Evolutionary conservation across 2,888 invertebrate genomes (phyloP), one percentile per base, ranked within the genome.

Genomic region (Lasioglossum malachurum): DNA sequence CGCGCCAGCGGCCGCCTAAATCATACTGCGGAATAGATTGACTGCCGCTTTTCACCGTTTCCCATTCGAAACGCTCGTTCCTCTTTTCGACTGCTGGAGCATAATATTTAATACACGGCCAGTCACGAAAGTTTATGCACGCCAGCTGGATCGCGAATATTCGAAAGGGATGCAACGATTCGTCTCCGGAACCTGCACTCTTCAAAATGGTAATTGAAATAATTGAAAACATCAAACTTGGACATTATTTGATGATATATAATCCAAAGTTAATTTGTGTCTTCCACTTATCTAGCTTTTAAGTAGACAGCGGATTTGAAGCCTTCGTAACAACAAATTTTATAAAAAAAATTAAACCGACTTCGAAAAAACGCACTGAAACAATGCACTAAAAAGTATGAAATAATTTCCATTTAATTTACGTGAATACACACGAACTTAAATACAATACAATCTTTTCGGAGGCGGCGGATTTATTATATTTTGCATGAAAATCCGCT

Each of bases 1-100:
- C 76, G 35, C 35, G 67, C 67, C 31, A 19, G 8, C 67, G 19
- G 27, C 27, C 60, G 75, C 78, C 67, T 69, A 87, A 80, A 85
- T 90, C 84, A 80, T 81, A 82, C 72, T 80, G 53, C n/a, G 38
- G 69, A 41, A 69, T 41, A 38, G 38, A 69, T 69, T 69, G 67
- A 35, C 67, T 67, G 19, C 35, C 67, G 67, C 67, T 67, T 67
- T 67, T 67, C 67, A 67, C 35, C 67, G 35, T 67, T 67, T 67
- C 19, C 35, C 67, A 19, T 23, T 67, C 35, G 35, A 35, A 67
- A 3, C 67, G 67, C 19, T 31, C 67, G 35, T 35, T 67, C 35
- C 35, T 67, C 35, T 31, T 64, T 7, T 31, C 12, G 31, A 27
- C 27, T 7, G 19, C 8, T 35, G 2, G 3, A 16, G 60, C 60